phyloP scores from a whole-genome alignment of 1,140 invertebrate genomes.

The Theocolax elegans region DNA sequence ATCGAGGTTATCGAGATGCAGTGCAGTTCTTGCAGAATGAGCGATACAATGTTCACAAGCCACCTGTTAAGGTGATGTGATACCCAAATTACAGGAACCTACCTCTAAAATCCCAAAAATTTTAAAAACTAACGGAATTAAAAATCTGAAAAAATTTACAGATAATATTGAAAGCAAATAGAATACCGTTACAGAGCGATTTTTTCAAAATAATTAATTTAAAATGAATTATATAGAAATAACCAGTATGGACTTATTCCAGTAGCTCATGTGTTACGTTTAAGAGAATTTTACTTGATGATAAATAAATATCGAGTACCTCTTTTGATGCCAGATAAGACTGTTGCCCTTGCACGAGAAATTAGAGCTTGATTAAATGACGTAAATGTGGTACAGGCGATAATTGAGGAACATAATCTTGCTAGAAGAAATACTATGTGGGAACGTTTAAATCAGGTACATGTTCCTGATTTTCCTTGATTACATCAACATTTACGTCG shows the following conservation, averaged over 20 bases:
- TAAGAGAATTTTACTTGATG: conserved; percentile 29
- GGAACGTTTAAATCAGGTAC: neutral
- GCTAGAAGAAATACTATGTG: neutral
- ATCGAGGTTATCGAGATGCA: conserved; percentile 36
- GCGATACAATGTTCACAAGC: conserved; percentile 23
- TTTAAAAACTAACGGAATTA: conserved; percentile 13
- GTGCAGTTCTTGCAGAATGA: neutral
- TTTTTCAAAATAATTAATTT: no score
- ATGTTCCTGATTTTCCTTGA: neutral
- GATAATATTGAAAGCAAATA: no score
- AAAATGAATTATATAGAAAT: no score
- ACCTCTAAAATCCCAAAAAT: no score
- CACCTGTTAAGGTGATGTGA: conserved; percentile 18
- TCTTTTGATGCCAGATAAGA: neutral
- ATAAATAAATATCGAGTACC: neutral
- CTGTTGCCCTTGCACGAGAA: neutral
- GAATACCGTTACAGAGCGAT: no score
- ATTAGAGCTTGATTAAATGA: neutral
- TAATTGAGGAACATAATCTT: neutral
- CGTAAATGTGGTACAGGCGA: neutral
- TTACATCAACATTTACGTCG: neutral
- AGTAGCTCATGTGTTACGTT: conserved; percentile 2
- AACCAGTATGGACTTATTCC: conserved; percentile 16
- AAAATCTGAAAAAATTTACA: conserved; percentile 23
- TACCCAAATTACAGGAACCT: no score